Base-by-base conservation (phyloP, 2,113 vertebrate species). In the Rana temporaria region DNA sequence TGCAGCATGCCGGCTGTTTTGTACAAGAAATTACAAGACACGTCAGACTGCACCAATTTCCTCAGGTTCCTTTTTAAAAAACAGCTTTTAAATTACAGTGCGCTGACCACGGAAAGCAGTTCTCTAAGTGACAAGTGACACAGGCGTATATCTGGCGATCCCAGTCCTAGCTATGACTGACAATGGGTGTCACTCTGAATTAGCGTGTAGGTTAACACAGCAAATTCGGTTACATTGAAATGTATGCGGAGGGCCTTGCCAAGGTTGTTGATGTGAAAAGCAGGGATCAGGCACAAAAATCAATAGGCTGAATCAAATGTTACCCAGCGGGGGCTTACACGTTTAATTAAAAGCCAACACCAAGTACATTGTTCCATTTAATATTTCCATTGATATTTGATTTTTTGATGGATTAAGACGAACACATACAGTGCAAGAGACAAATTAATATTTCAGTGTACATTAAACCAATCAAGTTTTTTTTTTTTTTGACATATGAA, bases 211-310 rank as follows among this genome's bases (percentile, higher is more conserved):
- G n/a, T 55, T 78, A 55, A 65, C 38, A 53, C 60, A 30, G 26
- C 75, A 65, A 64, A 78, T 55, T 52, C 62, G 55, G 16, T 78
- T 78, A 66, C 59, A 78, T 53, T 55, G 22, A 4, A 3, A 78
- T 64, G 64, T 78, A 55, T 20, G 42, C 42, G 11, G 75, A 8
- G 42, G 62, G 55, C 26, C 48, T 55, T 56, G 75, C 60, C 75
- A 78, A 78, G 75, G 62, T 38, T 78, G 75, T 55, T 65, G 62
- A 53, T 65, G 62, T 64, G 75, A 30, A 64, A 78, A 78, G 75
- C 75, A 66, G 52, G 52, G 59, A 78, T 78, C 75, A 55, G 75
- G 22, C 60, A 78, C 75, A 56, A 78, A 78, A 78, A 65, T 65
- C 60, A 78, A 65, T 78, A 26, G 32, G 26, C 59, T 63, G 57